Base-by-base conservation (phyloP, 2,113 vertebrate species). In the Caranx ignobilis region DNA sequence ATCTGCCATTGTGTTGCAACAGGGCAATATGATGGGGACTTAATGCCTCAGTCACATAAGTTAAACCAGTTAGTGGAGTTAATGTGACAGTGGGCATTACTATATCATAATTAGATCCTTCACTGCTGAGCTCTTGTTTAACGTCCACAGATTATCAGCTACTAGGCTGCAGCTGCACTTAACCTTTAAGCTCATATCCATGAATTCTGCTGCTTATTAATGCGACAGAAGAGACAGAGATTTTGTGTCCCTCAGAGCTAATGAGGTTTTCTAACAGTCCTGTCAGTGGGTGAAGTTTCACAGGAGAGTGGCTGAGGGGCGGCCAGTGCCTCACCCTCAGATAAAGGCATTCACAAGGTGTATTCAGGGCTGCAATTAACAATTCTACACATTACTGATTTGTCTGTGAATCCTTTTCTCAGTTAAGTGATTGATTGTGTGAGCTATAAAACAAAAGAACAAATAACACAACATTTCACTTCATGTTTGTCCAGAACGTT, bases 21-120 rank as follows among this genome's bases (percentile, higher is more conserved):
- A 59, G 2, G 12, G 63, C 13, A 6, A 34, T 19, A 48, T 5
- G 16, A 1, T 19, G 13, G n/a, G 54, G 54, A 59, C 18, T 61
- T 13, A 35, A 12, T 41, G 13, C 52, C 37, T 77, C 60, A 52
- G n/a, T 84, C 47, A 59, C 64, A 61, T 35, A 63, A 71, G 41
- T 32, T 32, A 47, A 81, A 80, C 15, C 16, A 11, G 34, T 79
- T 57, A 48, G 43, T 12, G 15, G 45, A 65, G 60, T 76, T 84
- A 82, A 86, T 82, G 66, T 69, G 74, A 84, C 79, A 70, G 70
- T 81, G 56, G 68, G 56, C 57, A 54, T 79, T 62, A 65, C 50
- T 57, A 54, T 82, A 86, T 75, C 75, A 74, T 77, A 81, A 85
- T 87, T 81, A 83, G 64, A 89, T 75, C 69, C 67, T 26, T 56